Evolutionary conservation across 2,113 vertebrate species (phyloP), one percentile per base, ranked within the genome.

Genomic region (Muntiacus reevesi): DNA sequence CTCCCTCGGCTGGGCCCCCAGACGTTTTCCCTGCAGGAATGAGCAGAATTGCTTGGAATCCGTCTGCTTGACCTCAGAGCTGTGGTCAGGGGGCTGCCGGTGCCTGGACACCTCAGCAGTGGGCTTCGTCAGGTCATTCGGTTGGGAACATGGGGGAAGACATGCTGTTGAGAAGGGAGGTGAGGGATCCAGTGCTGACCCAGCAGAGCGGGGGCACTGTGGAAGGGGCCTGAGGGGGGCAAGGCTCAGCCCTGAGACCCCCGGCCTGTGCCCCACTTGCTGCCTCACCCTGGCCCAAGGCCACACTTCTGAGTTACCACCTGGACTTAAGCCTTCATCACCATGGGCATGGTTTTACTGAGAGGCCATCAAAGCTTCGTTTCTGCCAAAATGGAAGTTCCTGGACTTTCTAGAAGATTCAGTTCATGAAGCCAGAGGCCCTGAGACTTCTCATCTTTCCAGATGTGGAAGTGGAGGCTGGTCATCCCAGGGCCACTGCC

Each of bases 81-180:
- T 3, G 1, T 52, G 45, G 14, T n/a, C 15, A 2, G 43, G 64
- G 33, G 21, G 14, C 54, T 7, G 74, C 40, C 0, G 2, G 40
- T 11, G 30, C 30, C 55, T 52, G 10, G 10, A 14, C n/a, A 40
- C n/a, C 25, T 43, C 87, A 23, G 67, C 52, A 6, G 36, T 40
- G n/a, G n/a, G 25, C 54, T 84, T 28, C 8, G 0, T 28, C 23
- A 36, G 52, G 54, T 9, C 12, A 36, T 28, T 30, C 5, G 0
- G 36, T 43, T 30, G 55, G 55, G 27, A 59, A 60, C 0, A 0
- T 7, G 52, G 81, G n/a, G 81, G 23, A 55, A 36, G n/a, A 30
- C 0, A 10, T 60, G 55, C 36, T 59, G 36, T 36, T 43, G 27
- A 55, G 83, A 60, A 40, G 36, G 83, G 36, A 60, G 36, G 15